Base-by-base conservation (phyloP, 2,888 invertebrate species). In the Crepidodera aurea region DNA sequence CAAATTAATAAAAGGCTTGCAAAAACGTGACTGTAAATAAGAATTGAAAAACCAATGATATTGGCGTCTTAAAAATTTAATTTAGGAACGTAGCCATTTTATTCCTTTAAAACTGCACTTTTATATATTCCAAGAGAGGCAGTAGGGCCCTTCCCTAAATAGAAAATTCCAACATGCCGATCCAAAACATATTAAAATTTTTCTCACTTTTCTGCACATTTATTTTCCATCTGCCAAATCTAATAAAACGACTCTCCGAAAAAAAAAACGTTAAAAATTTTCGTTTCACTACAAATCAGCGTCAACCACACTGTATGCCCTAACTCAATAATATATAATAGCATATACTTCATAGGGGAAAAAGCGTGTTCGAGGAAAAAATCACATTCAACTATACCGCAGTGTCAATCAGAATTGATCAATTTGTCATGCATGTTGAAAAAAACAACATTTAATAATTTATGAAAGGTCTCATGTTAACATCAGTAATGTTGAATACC, bases 191-290 rank as follows among this genome's bases (percentile, higher is more conserved):
- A 42, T 51, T 59, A 39, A 59, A 59, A 44, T 34, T 22, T 44
- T 42, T 50, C 39, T 16, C 40, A 39, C 50, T 27, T 6, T 40
- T 29, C 13, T 40, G 29, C 46, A 27, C 29, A 55, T 55, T 57
- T 46, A 57, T 57, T 57, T 50, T 50, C 40, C 58, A 19, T 16
- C 13, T 51, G 57, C 42, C 58, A 29, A 48, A 51, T 19, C 18
- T 27, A 58, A 58, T 58, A 48, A 51, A 42, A 18, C 29, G 16
- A 13, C 40, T 19, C 13, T 40, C 42, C 18, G 29, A 18, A 22
- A 40, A 39, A 39, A 37, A 22, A 1, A 3, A 1, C 46, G 22
- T 1, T 15, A 46, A 46, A 46, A 34, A 40, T 60, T 32, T 64
- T 57, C 34, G 46, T 46, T 51, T 56, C 46, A 44, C 29, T n/a